Percentiles rank a stretch among this genome's conserved stretches.
phyloP scores from a whole-genome alignment of 2,797 vertebrate genomes.

The Enteromius radiatus region DNA sequence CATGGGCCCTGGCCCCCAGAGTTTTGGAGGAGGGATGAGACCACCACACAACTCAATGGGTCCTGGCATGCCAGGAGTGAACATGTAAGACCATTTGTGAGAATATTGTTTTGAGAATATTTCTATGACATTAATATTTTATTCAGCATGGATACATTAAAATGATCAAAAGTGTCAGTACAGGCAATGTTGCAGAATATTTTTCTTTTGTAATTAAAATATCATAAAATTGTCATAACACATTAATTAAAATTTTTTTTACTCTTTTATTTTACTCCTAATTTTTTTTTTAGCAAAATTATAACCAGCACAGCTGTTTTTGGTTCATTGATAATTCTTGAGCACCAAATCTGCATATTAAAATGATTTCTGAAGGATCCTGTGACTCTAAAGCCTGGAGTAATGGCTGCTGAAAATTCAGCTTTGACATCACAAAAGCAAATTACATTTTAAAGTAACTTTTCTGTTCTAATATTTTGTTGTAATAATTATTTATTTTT shows the following conservation, averaged over 20 bases:
- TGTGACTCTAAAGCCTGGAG: neutral
- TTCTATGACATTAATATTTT: too few species aligned
- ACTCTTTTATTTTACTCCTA: too few species aligned
- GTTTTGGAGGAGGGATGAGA: conserved; percentile 97
- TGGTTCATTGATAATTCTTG: neutral
- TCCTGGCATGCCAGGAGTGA: conserved; percentile 97
- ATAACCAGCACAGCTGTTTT: neutral
- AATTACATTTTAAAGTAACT: neutral
- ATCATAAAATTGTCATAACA: too few species aligned
- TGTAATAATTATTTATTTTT: neutral
- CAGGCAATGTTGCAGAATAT: neutral
- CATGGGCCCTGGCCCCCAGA: conserved; percentile 97
- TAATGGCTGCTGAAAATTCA: neutral
- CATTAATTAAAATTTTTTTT: too few species aligned
- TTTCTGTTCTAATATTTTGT: neutral
- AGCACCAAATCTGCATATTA: neutral
- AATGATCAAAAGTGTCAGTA: neutral
- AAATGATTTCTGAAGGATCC: neutral
- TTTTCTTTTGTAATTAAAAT: neutral
- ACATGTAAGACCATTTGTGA: conserved; percentile 85
- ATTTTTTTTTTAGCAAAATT: neutral
- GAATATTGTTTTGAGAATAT: neutral
- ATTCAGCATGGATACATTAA: neutral
- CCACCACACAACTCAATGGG: conserved; percentile 98
- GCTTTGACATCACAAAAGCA: neutral